Conservation (phyloP, 2,797 vertebrate genomes). For the Macrochelys suwanniensis region DNA sequence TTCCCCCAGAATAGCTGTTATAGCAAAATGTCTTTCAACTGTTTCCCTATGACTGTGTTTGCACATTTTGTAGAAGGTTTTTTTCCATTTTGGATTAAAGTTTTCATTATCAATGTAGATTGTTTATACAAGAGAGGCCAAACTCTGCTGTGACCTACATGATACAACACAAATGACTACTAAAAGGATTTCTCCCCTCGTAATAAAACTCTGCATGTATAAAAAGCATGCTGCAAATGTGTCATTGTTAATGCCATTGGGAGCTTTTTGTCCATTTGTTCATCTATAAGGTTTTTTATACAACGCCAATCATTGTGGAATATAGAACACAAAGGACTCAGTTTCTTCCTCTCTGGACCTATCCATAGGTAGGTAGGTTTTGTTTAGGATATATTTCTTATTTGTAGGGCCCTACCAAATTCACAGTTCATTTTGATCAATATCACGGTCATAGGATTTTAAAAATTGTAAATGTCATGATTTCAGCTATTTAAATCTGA, state of each 20-base stretch:
- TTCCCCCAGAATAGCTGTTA: slow-evolving; percentile 59
- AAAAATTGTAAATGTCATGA: too few species aligned
- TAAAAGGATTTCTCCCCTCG: background rate
- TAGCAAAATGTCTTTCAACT: slow-evolving; percentile 26
- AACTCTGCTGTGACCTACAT: background rate
- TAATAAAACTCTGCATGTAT: background rate
- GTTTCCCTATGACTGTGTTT: slow-evolving; percentile 43
- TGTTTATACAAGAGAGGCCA: slow-evolving; percentile 31
- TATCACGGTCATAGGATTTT: too few species aligned
- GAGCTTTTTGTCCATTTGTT: background rate
- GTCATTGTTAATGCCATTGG: background rate
- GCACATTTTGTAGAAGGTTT: background rate
- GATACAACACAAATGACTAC: background rate
- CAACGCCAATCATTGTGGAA: background rate
- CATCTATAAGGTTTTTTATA: background rate
- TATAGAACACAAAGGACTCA: background rate
- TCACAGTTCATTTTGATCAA: too few species aligned
- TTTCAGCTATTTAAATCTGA: too few species aligned
- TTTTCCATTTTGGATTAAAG: background rate
- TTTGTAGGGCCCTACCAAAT: too few species aligned
- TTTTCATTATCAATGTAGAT: slow-evolving; percentile 14
- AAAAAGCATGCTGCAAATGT: background rate
- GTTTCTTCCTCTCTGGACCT: background rate
- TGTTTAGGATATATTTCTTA: background rate
- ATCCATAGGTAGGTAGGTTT: background rate